phyloP scores from a whole-genome alignment of 2,113 vertebrate species.

The Pedionomus torquatus region DNA sequence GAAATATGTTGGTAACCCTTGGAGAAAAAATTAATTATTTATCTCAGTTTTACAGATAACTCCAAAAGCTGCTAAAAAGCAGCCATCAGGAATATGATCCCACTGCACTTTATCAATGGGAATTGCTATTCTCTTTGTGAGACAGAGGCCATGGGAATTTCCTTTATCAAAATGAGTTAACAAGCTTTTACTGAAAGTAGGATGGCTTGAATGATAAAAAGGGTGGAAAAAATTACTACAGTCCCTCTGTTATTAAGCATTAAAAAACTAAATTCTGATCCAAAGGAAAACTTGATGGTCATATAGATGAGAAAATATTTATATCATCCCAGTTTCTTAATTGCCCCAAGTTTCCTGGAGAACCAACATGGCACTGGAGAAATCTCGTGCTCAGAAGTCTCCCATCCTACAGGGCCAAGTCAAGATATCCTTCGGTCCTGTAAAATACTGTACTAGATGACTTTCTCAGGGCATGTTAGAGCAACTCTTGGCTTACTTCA shows the following conservation, averaged over 20 bases:
- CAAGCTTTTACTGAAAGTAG: not conserved
- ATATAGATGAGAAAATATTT: not conserved
- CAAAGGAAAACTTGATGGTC: not conserved
- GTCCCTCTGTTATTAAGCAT: not conserved
- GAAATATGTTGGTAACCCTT: not conserved
- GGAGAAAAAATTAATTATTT: not conserved
- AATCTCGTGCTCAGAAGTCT: not conserved
- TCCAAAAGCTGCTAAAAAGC: not conserved
- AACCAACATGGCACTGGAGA: not conserved
- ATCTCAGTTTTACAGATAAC: not conserved
- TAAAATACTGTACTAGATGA: not conserved
- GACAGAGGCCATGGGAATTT: not conserved
- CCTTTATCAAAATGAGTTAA: constrained; percentile 22
- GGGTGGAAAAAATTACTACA: not conserved
- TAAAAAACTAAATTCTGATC: not conserved
- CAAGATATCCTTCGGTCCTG: not conserved
- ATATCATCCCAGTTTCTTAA: not conserved
- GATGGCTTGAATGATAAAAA: not conserved
- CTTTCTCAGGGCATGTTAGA: not conserved
- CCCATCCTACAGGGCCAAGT: not conserved
- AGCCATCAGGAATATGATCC: not conserved
- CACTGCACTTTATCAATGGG: not conserved
- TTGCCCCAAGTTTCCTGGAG: not conserved
- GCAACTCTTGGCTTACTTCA: not conserved
- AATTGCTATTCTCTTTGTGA: constrained; percentile 2